Evolutionary conservation across 1,140 invertebrate genomes (phyloP).

Genomic region (Drosophila mojavensis): DNA sequence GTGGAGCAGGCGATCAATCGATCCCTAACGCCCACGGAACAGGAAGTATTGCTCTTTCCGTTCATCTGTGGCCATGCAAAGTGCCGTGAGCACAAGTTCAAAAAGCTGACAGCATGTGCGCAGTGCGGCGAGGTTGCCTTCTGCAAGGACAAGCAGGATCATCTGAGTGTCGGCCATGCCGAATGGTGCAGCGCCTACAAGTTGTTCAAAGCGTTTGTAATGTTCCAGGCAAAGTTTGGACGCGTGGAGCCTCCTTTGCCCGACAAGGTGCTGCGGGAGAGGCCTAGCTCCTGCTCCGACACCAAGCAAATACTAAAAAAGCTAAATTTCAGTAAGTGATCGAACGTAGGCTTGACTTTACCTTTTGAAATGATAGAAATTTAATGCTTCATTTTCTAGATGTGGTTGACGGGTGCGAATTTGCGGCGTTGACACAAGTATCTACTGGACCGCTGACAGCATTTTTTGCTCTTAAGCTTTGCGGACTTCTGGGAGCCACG

Average conservation of each 20-base stretch:
- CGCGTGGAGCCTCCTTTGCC: conserved; percentile 86
- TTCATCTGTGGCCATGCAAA: conserved; percentile 85
- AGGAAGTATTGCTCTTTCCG: conserved; percentile 88
- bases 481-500: conserved; percentile 69
- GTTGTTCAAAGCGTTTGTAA: conserved; percentile 85
- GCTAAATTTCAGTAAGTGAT: conserved; percentile 57
- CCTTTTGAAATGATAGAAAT: background rate
- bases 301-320: conserved; percentile 64
- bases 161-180: conserved; percentile 84
- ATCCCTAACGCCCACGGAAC: conserved; percentile 87
- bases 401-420: conserved; percentile 86
- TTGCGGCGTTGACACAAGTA: conserved; percentile 87
- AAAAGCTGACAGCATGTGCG: conserved; percentile 85
- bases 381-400: conserved; percentile 33
- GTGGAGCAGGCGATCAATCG: conserved; percentile 86
- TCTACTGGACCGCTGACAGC: conserved; percentile 88
- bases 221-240: conserved; percentile 85
- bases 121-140: conserved; percentile 86
- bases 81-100: conserved; percentile 85
- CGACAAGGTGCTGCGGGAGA: conserved; percentile 81
- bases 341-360: background rate
- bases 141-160: conserved; percentile 84
- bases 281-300: conserved; percentile 57
- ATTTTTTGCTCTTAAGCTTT: conserved; percentile 86
- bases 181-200: conserved; percentile 85